phyloP scores from a whole-genome alignment of 2,113 vertebrate genomes.

The Manacus vitellinus region DNA sequence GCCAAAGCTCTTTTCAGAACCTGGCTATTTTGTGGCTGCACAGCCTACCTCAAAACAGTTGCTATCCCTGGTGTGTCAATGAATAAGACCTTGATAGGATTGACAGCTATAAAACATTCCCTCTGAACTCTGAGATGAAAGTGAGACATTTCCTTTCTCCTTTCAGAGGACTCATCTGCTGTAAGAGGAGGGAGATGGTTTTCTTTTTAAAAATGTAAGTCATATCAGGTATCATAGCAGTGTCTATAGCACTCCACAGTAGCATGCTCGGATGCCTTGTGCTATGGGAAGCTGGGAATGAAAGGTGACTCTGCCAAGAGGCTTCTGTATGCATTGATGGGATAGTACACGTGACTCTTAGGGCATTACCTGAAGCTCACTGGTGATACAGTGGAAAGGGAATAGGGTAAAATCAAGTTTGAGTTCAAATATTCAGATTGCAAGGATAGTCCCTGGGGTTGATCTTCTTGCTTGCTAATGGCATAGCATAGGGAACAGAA shows the following conservation, averaged over 20 bases:
- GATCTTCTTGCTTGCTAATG: neutral
- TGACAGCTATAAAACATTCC: slow-evolving; percentile 44
- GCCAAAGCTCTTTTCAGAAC: neutral
- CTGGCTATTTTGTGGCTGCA: neutral
- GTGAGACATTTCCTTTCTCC: neutral
- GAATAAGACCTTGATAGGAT: neutral
- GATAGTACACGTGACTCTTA: neutral
- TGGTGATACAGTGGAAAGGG: neutral
- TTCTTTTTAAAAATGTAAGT: neutral
- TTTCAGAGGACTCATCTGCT: neutral
- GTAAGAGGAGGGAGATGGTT: neutral
- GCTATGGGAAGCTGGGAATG: neutral
- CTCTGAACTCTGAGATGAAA: slow-evolving; percentile 61
- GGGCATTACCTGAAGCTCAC: neutral
- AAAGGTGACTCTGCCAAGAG: neutral
- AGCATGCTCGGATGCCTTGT: neutral
- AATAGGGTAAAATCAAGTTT: neutral
- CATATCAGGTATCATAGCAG: neutral
- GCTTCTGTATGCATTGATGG: neutral
- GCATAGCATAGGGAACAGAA: neutral
- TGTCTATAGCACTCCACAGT: neutral
- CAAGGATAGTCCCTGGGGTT: neutral
- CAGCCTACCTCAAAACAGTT: neutral
- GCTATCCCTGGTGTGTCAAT: neutral
- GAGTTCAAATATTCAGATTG: neutral